Evolutionary conservation across 2,113 vertebrate genomes (phyloP).

Genomic region (Neolamprologus tretocephalus): DNA sequence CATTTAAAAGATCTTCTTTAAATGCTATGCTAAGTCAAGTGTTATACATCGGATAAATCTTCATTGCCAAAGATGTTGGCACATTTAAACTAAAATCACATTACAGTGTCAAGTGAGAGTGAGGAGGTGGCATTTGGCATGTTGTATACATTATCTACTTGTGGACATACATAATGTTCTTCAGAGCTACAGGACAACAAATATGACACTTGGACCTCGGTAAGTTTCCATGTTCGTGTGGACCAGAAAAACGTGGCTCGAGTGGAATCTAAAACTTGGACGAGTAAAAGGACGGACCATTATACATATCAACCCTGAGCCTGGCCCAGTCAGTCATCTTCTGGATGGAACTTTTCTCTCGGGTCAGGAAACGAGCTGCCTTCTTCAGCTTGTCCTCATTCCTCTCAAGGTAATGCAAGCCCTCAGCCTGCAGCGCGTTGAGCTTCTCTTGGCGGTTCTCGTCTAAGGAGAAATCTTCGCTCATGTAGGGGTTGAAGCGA

Average conservation of each 20-base stretch:
- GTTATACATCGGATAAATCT: neutral
- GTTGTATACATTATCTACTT: neutral
- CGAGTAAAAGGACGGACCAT: conserved; percentile 66
- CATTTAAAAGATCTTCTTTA: neutral
- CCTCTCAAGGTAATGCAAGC: conserved; percentile 81
- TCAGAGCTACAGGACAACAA: neutral
- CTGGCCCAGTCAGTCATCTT: conserved; percentile 81
- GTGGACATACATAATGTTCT: neutral
- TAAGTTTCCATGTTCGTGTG: neutral
- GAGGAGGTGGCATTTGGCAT: neutral
- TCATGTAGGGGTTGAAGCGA: conserved; percentile 93
- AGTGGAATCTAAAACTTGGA: conserved; percentile 69
- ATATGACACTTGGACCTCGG: neutral
- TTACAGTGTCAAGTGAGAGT: neutral
- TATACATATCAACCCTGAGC: conserved; percentile 83
- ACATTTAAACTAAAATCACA: neutral
- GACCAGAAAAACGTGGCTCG: neutral
- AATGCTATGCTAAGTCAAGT: neutral
- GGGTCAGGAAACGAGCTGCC: conserved; percentile 77
- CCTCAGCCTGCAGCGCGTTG: conserved; percentile 80
- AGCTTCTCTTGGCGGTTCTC: conserved; percentile 92
- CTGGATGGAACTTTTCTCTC: conserved; percentile 81
- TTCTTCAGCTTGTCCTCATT: conserved; percentile 89
- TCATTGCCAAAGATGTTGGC: neutral
- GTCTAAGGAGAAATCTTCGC: conserved; percentile 86